Base-by-base conservation (phyloP, 2,113 vertebrate genomes). In the Heteronetta atricapilla region DNA sequence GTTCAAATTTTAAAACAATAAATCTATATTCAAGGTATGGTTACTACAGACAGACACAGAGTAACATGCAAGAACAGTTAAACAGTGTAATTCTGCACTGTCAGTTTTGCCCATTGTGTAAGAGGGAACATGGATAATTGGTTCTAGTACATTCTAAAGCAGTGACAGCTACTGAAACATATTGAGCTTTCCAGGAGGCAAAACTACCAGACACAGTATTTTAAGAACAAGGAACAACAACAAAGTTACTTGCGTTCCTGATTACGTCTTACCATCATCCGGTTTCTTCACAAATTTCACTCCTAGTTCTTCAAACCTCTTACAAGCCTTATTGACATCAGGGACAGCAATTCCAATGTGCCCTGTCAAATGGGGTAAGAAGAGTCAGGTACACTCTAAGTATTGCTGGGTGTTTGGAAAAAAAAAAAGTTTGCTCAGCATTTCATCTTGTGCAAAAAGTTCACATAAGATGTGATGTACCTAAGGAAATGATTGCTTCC, bases 281-380 rank as follows among this genome's bases (percentile, higher is more conserved):
- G 99, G 99, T 94, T 99, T 99, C 98, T 99, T 99, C 64, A 99
- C 99, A 97, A 99, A 99, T 78, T 98, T 99, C 83, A 99, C 98
- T 94, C 98, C 99, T 60, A 99, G 97, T 22, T 99, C 99, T 97
- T 99, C 98, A 97, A 99, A 99, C 95, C 99, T 94, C 95, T 99
- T 99, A 97, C 99, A 99, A 69, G 99, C 99, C 78, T 96, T 97
- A 10, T 98, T 67, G 55, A 99, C 99, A 70, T 99, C 99, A 80
- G 99, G 99, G 77, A 99, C 99, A 10, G 99, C 99, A 63, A 99
- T 99, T 87, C 99, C 99, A 90, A 99, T 99, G 94, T 99, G 99
- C 76, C 99, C 99, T 99, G 79, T n/a, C 79, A 73, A 56, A 81
- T 16, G 58, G 50, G 22, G 36, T 64, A 94, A 74, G 66, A 56